Base-by-base conservation (phyloP, 2,797 vertebrate genomes). In the Sebastes melanostomus region DNA sequence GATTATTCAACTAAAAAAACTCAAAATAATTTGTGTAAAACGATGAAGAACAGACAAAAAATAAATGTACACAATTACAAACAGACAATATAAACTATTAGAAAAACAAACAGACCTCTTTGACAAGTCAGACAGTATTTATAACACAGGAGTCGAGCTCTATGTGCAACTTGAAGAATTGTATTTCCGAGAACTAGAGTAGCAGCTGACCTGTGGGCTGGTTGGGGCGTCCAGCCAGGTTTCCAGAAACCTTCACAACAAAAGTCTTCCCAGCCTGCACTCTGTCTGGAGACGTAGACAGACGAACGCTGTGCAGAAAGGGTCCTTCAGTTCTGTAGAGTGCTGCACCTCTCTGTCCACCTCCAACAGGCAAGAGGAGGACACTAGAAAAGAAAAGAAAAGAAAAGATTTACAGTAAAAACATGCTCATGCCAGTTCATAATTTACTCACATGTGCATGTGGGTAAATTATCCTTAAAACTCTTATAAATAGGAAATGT, bases 131-230 rank as follows among this genome's bases (percentile, higher is more conserved):
- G 11, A 11, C 32, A 46, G 16, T 58, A 50, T 63, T 56, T 61
- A 12, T 32, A 12, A 42, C 16, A 22, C 14, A 36, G 7, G 18
- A 71, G 16, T 32, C 3, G 13, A 18, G 13, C 13, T 61, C 4
- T 59, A 13, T 36, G 36, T 75, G 72, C 29, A 61, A 54, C 56
- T 29, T 12, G 3, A 30, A 13, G 54, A 25, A 50, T 25, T 25
- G 1, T n/a, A 27, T 74, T 83, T 77, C 66, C 16, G 50, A 18
- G 52, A 78, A 58, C 10, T 13, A 16, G 16, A 81, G 59, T 2
- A 76, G 58, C 20, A 72, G 70, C 89, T 91, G 83, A 95, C 95
- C 94, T 92, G 87, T 79, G 16, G 78, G 69, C 61, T 89, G 88
- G 36, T 22, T 14, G 16, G 81, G 83, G 30, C 65, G 9, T 75